phyloP scores from a whole-genome alignment of 2,888 invertebrate species.

The Neoitamus cyanurus region DNA sequence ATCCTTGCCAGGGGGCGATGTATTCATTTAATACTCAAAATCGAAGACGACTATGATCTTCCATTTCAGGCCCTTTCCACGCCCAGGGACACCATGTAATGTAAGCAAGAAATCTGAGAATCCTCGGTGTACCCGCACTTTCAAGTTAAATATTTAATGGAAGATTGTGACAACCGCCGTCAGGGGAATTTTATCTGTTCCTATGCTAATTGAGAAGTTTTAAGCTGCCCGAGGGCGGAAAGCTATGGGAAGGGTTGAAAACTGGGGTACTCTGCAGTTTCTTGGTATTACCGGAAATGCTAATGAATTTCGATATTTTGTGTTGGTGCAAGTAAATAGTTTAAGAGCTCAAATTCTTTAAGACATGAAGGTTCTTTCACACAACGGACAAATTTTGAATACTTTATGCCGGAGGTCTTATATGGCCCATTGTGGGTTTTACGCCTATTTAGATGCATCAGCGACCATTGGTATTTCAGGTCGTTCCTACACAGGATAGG shows the following conservation, averaged over 20 bases:
- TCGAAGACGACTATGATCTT: constrained; percentile 2
- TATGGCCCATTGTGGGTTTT: no score
- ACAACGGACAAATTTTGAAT: no score
- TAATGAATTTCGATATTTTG: neutral
- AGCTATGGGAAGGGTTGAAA: neutral
- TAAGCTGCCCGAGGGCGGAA: neutral
- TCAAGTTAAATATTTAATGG: constrained; percentile 8
- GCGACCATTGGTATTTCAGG: no score
- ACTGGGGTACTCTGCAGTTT: neutral
- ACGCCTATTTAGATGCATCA: no score
- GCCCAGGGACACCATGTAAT: neutral
- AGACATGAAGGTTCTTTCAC: no score
- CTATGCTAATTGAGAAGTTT: constrained; percentile 35
- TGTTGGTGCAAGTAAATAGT: neutral
- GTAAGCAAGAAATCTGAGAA: constrained; percentile 5
- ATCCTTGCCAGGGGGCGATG: neutral
- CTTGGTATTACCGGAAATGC: neutral
- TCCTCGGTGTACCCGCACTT: neutral
- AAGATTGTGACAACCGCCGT: constrained; percentile 11
- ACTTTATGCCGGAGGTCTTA: no score
- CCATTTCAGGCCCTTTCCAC: neutral
- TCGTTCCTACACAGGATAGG: no score
- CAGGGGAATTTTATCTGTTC: constrained; percentile 33
- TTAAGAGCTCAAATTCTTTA: no score
- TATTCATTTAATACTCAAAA: constrained; percentile 29